A percentile compares a stretch with the other conserved stretches of the same genome.
Conservation (phyloP, 2,797 vertebrate species). For the Chloroceryle amazona region DNA sequence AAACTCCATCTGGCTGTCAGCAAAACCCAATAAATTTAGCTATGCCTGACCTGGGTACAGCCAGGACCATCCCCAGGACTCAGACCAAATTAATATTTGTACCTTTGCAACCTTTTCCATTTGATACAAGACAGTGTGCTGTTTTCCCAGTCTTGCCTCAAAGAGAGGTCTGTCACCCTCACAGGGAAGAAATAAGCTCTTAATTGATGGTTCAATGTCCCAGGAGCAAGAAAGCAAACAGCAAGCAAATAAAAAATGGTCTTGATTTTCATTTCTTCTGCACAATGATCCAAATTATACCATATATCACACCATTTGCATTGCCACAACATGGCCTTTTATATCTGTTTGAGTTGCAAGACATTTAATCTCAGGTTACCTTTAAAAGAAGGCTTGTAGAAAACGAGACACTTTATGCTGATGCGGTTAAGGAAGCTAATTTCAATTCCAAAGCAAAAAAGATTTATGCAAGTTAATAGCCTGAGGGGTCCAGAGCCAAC, state of each 20-base stretch:
- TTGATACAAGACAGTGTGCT: background rate
- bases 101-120: background rate
- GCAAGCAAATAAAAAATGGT: background rate
- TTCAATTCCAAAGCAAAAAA: slow-evolving; percentile 47
- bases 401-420: slow-evolving; percentile 36
- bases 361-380: slow-evolving; percentile 29
- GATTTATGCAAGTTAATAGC: slow-evolving; percentile 57
- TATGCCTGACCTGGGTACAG: background rate
- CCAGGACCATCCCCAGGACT: background rate
- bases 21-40: background rate
- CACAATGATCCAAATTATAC: background rate
- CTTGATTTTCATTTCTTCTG: slow-evolving; percentile 24
- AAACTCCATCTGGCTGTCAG: background rate
- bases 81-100: background rate
- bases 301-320: background rate
- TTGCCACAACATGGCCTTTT: background rate
- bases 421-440: slow-evolving; percentile 58
- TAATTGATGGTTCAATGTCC: slow-evolving; percentile 10
- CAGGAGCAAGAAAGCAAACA: background rate
- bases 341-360: background rate
- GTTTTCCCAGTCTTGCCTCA: background rate
- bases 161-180: background rate
- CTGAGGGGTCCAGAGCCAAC: background rate
- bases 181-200: background rate
- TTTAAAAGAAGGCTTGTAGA: slow-evolving; percentile 16